Conservation (phyloP, 2,113 vertebrate genomes). For the Gadus macrocephalus region DNA sequence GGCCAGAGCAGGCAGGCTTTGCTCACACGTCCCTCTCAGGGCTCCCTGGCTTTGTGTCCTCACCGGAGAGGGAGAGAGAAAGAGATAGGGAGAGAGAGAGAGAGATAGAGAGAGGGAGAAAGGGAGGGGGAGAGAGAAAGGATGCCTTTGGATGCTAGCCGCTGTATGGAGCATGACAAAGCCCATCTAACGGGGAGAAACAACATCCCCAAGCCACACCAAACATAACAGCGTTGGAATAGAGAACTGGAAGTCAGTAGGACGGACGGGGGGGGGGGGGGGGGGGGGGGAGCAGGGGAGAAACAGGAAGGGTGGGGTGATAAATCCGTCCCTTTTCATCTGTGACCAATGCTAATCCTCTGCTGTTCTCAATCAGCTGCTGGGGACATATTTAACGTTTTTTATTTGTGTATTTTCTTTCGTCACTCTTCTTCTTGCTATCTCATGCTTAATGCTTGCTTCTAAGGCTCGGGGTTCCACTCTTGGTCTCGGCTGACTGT, state of each 20-base stretch:
- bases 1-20: conserved; percentile 62
- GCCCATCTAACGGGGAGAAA: conserved; percentile 57
- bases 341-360: conserved; percentile 60
- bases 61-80: conserved; percentile 36
- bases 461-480: conserved; percentile 10
- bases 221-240: conserved; percentile 30
- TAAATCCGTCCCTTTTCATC: conserved; percentile 55
- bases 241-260: conserved; percentile 6
- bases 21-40: conserved; percentile 53
- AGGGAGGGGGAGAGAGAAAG: conserved; percentile 17
- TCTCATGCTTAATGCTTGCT: conserved; percentile 8
- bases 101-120: too few species aligned
- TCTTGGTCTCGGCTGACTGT: too few species aligned
- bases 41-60: conserved; percentile 50
- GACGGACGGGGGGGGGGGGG: neutral
- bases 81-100: conserved; percentile 23
- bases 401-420: conserved; percentile 33
- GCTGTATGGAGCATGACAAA: conserved; percentile 63
- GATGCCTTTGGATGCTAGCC: neutral
- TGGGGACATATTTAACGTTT: conserved; percentile 45
- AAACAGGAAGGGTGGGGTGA: conserved; percentile 29
- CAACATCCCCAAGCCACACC: conserved; percentile 46
- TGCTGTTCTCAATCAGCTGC: conserved; percentile 48
- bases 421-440: conserved; percentile 27
- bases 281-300: conserved; percentile 25